Evolutionary conservation across 2,113 vertebrate genomes (phyloP), one percentile per base, ranked within the genome.

Genomic region (Nerophis ophidion): DNA sequence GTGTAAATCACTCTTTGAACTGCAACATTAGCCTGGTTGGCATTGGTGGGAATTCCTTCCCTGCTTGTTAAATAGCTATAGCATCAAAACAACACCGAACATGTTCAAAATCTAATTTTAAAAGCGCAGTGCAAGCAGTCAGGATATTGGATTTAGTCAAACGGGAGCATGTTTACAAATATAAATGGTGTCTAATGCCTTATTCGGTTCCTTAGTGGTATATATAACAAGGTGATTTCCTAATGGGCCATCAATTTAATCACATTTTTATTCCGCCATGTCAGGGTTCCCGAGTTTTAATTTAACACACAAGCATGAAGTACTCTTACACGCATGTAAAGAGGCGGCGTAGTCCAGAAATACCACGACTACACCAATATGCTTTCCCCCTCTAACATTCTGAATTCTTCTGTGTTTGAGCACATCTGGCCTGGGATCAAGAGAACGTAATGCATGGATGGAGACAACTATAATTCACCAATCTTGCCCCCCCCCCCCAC

Each of bases 381-480:
- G 81, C 73, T 16, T 16, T 71, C 79, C 76, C 79, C 76, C 85
- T 78, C 70, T 65, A 83, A 76, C 76, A 80, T 78, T 87, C 60
- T 78, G 79, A 81, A 75, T 88, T 85, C 80, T 79, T 75, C 75
- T 86, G 74, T 86, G 74, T 86, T 65, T 68, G 82, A 81, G 81
- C 88, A 89, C 90, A 91, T 91, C 88, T 90, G 90, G 88, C 77
- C 63, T 57, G 76, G 79, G 80, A 88, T 83, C 77, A 79, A 81
- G 76, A 82, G 79, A 87, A 83, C 68, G 80, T 87, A 89, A 89
- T 85, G 86, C 89, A 89, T 87, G 86, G 86, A 89, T 86, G 83
- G 81, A 91, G 86, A 89, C 71, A 79, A 87, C 89, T 86, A 91
- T 91, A 90, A 91, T 90, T 91, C 90, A 91, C 85, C 84, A 88